Base-by-base conservation (phyloP, 2,888 invertebrate species). In the Petrolisthes cinctipes region DNA sequence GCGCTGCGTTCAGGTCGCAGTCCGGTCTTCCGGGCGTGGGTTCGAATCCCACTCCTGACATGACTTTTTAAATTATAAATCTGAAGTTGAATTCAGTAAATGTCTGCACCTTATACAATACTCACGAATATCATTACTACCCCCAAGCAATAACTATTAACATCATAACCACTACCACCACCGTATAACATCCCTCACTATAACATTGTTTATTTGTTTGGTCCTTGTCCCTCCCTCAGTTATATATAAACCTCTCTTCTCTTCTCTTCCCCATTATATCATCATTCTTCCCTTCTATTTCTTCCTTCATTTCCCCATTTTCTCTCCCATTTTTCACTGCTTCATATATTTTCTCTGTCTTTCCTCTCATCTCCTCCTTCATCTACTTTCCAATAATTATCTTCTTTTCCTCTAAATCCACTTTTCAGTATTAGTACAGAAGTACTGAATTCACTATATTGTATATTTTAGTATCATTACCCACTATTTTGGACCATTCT, bases 1-100 rank as follows among this genome's bases (percentile, higher is more conserved):
- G 90, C 91, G 91, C 91, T 91, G 91, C 91, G 91, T 91, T 91
- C 91, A 91, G 91, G 91, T 91, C 90, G 91, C 91, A 91, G 91
- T 90, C 91, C 89, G 88, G 90, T 91, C 86, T 87, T 90, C 90
- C 88, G 89, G 89, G 91, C 91, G 91, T 91, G 89, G 90, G 91
- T 91, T 91, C 91, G 91, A 91, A 91, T 89, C 90, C 90, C 90
- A 89, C 88, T 90, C 89, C 89, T 88, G 86, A 86, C 86, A 89
- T 37, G 37, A 37, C 1, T 37, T 37, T n/a, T 37, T 37, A 37
- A 37, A 2, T 37, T 37, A 0, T 37, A 37, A 37, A 37, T 37
- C 37, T 37, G 2, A 2, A 37, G 37, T 37, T 37, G 37, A 37
- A 37, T 37, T 37, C 37, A 37, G 37, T 37, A 37, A 37, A 37